These are phyloP conservation scores for Callithrix jacchus DNA, from an alignment of 2,113 vertebrate species.

Conservation along the genomic window DNA sequence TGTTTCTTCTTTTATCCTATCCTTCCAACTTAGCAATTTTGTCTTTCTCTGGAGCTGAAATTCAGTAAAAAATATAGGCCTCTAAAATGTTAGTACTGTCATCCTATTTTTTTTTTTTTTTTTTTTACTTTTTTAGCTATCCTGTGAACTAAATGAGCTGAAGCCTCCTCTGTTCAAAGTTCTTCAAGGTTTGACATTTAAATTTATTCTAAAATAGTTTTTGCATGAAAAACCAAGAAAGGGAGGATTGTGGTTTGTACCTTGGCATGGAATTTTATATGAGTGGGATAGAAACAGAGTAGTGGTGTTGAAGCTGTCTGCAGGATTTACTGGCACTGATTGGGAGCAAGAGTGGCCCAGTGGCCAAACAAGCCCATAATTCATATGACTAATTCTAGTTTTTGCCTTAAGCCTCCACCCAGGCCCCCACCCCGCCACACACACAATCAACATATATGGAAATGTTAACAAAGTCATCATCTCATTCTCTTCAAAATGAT, in stretches of 20 bases:
- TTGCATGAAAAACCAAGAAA: constrained; percentile 74
- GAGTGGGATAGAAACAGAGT: constrained; percentile 59
- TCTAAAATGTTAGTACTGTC: constrained; percentile 32
- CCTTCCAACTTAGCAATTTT: constrained; percentile 1
- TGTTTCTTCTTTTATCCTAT: constrained; percentile 22
- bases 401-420: background rate
- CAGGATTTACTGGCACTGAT: constrained; percentile 48
- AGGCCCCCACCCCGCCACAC: background rate
- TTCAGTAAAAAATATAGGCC: background rate
- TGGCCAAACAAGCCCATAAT: constrained; percentile 67
- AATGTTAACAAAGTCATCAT: background rate
- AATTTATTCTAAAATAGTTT: constrained; percentile 75
- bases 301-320: constrained; percentile 39
- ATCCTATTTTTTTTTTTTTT: background rate
- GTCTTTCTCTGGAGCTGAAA: constrained; percentile 49
- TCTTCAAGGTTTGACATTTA: constrained; percentile 71
- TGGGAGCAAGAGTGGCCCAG: background rate
- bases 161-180: constrained; percentile 59
- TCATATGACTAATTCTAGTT: constrained; percentile 63
- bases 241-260: constrained; percentile 68
- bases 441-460: constrained; percentile 5
- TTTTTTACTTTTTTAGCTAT: background rate
- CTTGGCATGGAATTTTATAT: constrained; percentile 66
- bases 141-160: constrained; percentile 33
- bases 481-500: background rate